These are phyloP conservation scores for Halisarca cf. caerulea DNA, from an alignment of 37 sponge, comb jelly and placozoan species.

Conservation along the genomic window DNA sequence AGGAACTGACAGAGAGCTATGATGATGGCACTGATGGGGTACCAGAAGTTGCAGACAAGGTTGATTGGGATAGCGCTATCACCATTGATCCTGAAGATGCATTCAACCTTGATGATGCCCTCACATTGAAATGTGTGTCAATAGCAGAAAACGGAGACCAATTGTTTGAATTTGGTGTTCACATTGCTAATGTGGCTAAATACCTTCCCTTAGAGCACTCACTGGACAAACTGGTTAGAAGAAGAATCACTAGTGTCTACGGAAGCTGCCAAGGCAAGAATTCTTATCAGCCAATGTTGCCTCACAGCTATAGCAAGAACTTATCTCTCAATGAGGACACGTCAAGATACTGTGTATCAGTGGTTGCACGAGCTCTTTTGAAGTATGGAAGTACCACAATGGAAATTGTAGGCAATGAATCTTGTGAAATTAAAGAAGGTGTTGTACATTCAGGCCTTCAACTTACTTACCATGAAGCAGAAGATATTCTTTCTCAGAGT, in stretches of 20 bases:
- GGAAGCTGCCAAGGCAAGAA: conserved; percentile 7
- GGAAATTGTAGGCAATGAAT: not conserved
- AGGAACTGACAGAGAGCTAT: not conserved
- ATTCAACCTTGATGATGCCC: conserved; percentile 48
- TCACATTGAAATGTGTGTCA: conserved; percentile 4
- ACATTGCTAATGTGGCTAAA: conserved; percentile 44
- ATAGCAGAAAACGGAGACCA: not conserved
- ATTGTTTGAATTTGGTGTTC: conserved; percentile 38
- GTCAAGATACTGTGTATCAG: not conserved
- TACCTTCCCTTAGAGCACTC: not conserved
- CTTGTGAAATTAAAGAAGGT: conserved; percentile 1
- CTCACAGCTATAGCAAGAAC: not conserved
- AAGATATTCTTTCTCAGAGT: conserved; percentile 24
- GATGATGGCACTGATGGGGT: not conserved
- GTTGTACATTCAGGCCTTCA: conserved; percentile 32
- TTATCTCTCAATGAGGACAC: conserved; percentile 21
- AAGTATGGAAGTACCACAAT: not conserved
- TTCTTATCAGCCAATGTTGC: conserved; percentile 39
- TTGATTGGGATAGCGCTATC: conserved; percentile 25
- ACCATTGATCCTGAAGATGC: conserved; percentile 62
- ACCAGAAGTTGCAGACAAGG: not conserved
- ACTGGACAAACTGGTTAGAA: conserved; percentile 10
- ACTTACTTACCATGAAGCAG: conserved; percentile 56
- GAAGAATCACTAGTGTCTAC: conserved; percentile 42
- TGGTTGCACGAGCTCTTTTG: not conserved